Evolutionary conservation across 2,113 vertebrate species (phyloP).

Genomic region (Sinocyclocheilus grahami): DNA sequence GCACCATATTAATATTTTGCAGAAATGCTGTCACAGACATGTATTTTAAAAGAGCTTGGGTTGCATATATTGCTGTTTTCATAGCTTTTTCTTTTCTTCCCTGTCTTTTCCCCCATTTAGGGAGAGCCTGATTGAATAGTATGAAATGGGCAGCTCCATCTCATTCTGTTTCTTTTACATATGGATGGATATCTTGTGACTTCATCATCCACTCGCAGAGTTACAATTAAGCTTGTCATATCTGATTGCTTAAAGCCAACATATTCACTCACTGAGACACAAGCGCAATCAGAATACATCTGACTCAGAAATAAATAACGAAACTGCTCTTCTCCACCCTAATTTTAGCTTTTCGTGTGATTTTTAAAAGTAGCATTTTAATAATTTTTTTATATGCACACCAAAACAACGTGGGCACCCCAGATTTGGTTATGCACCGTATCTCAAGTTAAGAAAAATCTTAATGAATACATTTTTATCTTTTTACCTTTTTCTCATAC

Average conservation of each 20-base stretch:
- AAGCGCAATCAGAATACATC: constrained; percentile 21
- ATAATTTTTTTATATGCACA: neutral
- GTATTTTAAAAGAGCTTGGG: neutral
- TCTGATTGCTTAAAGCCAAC: constrained; percentile 38
- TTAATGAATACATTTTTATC: neutral
- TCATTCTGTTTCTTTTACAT: constrained; percentile 1
- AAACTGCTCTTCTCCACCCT: neutral
- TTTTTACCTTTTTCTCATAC: neutral
- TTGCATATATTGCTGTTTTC: neutral
- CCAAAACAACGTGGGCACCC: neutral
- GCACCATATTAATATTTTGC: neutral
- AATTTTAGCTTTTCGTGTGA: neutral
- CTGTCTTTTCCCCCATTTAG: neutral
- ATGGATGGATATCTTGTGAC: constrained; percentile 5
- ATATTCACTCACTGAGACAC: constrained; percentile 19
- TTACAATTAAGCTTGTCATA: constrained; percentile 47
- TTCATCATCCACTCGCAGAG: constrained; percentile 29
- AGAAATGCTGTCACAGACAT: neutral
- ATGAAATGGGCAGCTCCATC: constrained; percentile 12
- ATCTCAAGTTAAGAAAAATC: neutral
- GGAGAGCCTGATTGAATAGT: constrained; percentile 28
- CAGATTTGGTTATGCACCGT: neutral
- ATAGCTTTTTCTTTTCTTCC: neutral
- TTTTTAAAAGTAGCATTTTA: neutral
- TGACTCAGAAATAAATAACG: constrained; percentile 42